phyloP scores from a whole-genome alignment of 2,888 invertebrate species.

The Diarsia mendica region DNA sequence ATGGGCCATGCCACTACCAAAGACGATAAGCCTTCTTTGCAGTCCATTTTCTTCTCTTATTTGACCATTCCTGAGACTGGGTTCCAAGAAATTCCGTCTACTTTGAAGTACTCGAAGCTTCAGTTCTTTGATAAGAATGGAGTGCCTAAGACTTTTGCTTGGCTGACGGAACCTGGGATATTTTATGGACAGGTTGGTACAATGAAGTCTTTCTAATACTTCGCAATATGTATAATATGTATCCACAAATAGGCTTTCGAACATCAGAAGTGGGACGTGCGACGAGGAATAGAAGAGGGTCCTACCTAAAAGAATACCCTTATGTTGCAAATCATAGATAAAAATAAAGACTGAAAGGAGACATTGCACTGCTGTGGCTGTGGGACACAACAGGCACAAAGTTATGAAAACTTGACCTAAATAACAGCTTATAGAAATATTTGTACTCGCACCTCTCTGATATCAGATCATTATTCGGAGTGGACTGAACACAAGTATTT shows the following conservation, averaged over 20 bases:
- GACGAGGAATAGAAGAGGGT: neutral
- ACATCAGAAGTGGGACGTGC: neutral
- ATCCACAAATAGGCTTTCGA: neutral
- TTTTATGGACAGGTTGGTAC: constrained; percentile 93
- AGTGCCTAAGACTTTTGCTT: constrained; percentile 95
- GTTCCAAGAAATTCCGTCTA: constrained; percentile 93
- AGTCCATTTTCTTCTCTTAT: constrained; percentile 94
- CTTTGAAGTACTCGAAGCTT: constrained; percentile 94
- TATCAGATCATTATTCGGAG: neutral
- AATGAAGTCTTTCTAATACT: neutral
- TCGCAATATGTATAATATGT: neutral
- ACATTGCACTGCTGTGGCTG: neutral
- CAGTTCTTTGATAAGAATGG: constrained; percentile 93
- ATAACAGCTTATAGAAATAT: neutral
- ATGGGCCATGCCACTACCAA: constrained; percentile 92
- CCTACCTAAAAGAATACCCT: neutral
- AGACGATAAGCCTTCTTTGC: constrained; percentile 95
- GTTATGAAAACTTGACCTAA: neutral
- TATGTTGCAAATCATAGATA: neutral
- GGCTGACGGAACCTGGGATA: constrained; percentile 96
- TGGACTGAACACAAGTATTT: too few species aligned
- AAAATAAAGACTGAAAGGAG: neutral
- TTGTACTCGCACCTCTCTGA: neutral
- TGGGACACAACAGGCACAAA: neutral
- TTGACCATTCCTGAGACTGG: constrained; percentile 93